Evolutionary conservation across 1,140 invertebrate genomes (phyloP), one percentile per base, ranked within the genome.

Genomic region (Aporrectodea caliginosa): DNA sequence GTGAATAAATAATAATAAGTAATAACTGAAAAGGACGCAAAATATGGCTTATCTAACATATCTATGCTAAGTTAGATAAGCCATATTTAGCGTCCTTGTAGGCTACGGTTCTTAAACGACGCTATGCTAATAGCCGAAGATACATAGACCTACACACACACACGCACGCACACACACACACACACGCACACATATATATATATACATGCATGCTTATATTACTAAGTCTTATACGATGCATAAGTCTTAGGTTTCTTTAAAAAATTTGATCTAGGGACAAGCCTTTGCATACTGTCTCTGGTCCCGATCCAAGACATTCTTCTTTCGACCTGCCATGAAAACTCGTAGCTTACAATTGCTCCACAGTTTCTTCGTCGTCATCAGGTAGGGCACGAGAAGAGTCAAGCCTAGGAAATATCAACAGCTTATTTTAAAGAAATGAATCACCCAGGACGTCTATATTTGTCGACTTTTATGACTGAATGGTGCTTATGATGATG

Each of bases 241-340:
- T 16, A 14, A 68, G 58, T 27, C 27, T 16, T 27, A 16, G 58
- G 14, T 68, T 16, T 16, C 14, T 68, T 16, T 16, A 68, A 16
- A 29, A 31, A 14, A 29, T 75, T n/a, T 30, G 32, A 27, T 88
- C n/a, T n/a, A n/a, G n/a, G n/a, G n/a, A n/a, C n/a, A n/a, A n/a
- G n/a, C 73, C 27, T 31, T 58, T 27, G 88, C 91, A 90, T 90
- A 97, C 95, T 95, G 94, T 89, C 93, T 92, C 86, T 95, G 93
- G 88, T 98, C 95, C 34, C 93, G 91, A 85, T 94, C 93, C 81
- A 93, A 93, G 76, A 95, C 91, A 84, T 95, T 96, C 75, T 95
- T 91, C 84, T 95, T 96, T 84, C 97, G 97, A 12, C 96, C 95
- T 72, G 98, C 89, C 0, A 95, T 95, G 88, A 98, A 98, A 34